These are phyloP conservation scores for Gadus macrocephalus DNA, from an alignment of 2,113 vertebrate genomes.

Conservation along the genomic window DNA sequence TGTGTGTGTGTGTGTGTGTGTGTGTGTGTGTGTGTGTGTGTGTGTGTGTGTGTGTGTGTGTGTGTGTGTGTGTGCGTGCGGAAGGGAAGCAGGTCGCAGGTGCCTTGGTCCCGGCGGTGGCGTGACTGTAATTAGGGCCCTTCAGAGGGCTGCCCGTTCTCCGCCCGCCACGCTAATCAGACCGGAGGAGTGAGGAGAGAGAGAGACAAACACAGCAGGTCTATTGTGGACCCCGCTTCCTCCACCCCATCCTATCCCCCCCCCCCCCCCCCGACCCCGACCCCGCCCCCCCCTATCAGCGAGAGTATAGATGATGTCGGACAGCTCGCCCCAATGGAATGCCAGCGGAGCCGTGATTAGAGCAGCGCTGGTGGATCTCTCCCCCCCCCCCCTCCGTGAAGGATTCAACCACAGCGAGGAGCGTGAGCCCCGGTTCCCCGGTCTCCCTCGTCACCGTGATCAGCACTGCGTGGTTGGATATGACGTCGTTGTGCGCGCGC, in stretches of 20 bases:
- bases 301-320: conserved; percentile 58
- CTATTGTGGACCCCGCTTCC: conserved; percentile 57
- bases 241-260: too few relatives aligned
- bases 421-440: too few relatives aligned
- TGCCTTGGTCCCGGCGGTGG: background rate
- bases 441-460: too few relatives aligned
- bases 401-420: too few relatives aligned
- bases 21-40: background rate
- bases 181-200: conserved; percentile 33
- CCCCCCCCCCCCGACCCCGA: background rate
- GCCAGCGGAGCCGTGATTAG: conserved; percentile 44
- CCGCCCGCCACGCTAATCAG: conserved; percentile 28
- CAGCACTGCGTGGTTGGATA: too few relatives aligned
- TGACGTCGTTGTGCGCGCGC: too few relatives aligned
- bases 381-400: conserved; percentile 7
- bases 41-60: conserved; percentile 2
- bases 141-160: conserved; percentile 36
- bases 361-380: conserved; percentile 39
- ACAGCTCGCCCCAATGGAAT: conserved; percentile 64
- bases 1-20: background rate
- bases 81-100: background rate
- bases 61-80: background rate
- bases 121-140: conserved; percentile 48
- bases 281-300: conserved; percentile 33
- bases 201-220: conserved; percentile 55